A percentile compares a stretch with the other conserved stretches of the same genome.
Conservation (phyloP, 1,140 invertebrate genomes). For the Caerostris darwini region DNA sequence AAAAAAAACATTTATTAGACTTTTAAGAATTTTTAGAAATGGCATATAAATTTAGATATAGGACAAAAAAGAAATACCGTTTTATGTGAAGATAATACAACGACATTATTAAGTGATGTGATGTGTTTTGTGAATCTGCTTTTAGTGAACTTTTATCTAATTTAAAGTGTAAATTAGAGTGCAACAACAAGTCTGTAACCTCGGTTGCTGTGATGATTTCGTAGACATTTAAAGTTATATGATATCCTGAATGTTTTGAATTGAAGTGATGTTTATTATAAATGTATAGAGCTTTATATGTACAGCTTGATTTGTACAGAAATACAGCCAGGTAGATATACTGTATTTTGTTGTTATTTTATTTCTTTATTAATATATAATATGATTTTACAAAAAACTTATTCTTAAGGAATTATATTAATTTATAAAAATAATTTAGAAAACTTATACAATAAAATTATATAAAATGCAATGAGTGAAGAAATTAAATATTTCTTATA, state of each 20-base stretch:
- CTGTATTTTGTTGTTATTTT: background rate
- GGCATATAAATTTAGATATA: background rate
- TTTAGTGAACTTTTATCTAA: slow-evolving; percentile 18
- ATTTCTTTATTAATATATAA: background rate
- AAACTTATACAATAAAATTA: background rate
- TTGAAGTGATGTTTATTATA: slow-evolving; percentile 13
- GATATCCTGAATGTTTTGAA: slow-evolving; percentile 35
- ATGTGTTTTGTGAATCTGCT: slow-evolving; percentile 21
- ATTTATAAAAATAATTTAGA: background rate
- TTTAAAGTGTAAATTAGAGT: slow-evolving; percentile 16
- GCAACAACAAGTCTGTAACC: slow-evolving; percentile 19
- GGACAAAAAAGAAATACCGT: background rate
- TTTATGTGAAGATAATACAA: slow-evolving; percentile 8
- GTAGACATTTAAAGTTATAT: slow-evolving; percentile 8
- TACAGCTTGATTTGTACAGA: slow-evolving; percentile 70
- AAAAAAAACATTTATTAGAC: slow-evolving; percentile 3
- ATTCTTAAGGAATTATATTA: background rate
- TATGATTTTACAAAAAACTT: background rate
- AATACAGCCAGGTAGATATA: slow-evolving; percentile 61
- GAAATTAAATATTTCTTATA: background rate
- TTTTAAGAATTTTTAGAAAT: background rate
- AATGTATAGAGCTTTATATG: slow-evolving; percentile 56
- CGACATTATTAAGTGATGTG: background rate
- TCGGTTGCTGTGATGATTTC: slow-evolving; percentile 13
- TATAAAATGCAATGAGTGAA: background rate